Base-by-base conservation (phyloP, 2,888 invertebrate genomes). In the Emmelina monodactyla region DNA sequence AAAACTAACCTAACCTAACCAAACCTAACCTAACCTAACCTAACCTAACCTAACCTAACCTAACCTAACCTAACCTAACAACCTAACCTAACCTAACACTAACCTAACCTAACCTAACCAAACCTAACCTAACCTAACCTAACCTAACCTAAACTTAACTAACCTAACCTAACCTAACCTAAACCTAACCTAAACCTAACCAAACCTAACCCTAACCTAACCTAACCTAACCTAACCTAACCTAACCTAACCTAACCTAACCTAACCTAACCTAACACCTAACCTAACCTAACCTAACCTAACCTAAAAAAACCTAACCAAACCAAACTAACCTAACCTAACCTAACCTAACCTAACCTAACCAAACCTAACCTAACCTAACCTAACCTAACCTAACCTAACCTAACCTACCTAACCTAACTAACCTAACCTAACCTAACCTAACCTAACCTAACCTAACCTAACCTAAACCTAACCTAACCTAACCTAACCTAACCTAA, bases 181-280 rank as follows among this genome's bases (percentile, higher is more conserved):
- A 42, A 42, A n/a, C 42, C 42, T 42, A 42, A 44, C 44, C 44
- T 44, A n/a, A 44, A 44, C 45, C 45, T 45, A 45, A 45, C 45
- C 45, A 43, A 43, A 45, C 45, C 45, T 43, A 45, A 43, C 45
- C 42, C 42, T 42, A 42, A 44, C 44, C 44, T 44, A 44, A 44
- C 45, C 45, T 45, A 45, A 45, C 45, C 45, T 45, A 43, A 45
- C 45, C 45, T 43, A 45, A 43, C 45, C 41, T 41, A 45, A 43
- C 45, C 43, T 43, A 45, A 43, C 43, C 43, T 41, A 43, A 43
- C 43, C 43, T 42, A 19, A 19, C 19, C n/a, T n/a, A n/a, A n/a
- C n/a, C 40, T 39, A 19, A 22, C n/a, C n/a, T n/a, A n/a, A n/a
- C n/a, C n/a, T n/a, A n/a, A n/a, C 28, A 35, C 35, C 30, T 25